Conservation (phyloP, 2,888 invertebrate species). For the Pollenia angustigena region DNA sequence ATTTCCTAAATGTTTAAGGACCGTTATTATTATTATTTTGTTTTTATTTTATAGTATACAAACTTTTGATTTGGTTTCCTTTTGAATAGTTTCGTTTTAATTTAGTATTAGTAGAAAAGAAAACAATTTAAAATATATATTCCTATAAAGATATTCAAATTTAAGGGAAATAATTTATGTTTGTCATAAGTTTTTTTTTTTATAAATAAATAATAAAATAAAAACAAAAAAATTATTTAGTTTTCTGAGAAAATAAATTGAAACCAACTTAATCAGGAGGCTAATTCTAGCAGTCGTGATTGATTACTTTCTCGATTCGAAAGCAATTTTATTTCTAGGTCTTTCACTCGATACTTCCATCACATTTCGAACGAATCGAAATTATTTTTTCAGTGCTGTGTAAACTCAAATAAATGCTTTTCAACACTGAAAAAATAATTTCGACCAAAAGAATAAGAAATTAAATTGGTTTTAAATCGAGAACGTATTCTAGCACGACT, state of each 20-base stretch:
- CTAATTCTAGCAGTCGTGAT: no score
- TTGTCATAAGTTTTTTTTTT: conserved; percentile 37
- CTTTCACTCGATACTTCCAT: no score
- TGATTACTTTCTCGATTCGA: no score
- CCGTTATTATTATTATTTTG: background rate
- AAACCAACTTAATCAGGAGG: background rate
- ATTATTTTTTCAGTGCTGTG: no score
- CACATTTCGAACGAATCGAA: no score
- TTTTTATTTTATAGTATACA: conserved; percentile 28
- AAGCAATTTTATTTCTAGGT: no score
- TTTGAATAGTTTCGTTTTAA: conserved; percentile 7
- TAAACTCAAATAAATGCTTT: no score
- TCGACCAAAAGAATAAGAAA: no score
- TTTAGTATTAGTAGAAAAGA: conserved; percentile 17
- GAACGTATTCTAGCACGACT: no score
- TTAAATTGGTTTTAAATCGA: no score
- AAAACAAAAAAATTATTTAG: conserved; percentile 7
- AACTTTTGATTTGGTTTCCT: background rate
- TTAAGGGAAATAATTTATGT: conserved; percentile 34
- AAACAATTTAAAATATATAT: conserved; percentile 15
- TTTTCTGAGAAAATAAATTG: background rate
- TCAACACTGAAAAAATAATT: no score
- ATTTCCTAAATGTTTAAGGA: conserved; percentile 3
- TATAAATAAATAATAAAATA: conserved; percentile 13
- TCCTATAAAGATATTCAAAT: conserved; percentile 53